Evolutionary conservation across 2,113 vertebrate genomes (phyloP).

Genomic region (Oreochromis spilurus): DNA sequence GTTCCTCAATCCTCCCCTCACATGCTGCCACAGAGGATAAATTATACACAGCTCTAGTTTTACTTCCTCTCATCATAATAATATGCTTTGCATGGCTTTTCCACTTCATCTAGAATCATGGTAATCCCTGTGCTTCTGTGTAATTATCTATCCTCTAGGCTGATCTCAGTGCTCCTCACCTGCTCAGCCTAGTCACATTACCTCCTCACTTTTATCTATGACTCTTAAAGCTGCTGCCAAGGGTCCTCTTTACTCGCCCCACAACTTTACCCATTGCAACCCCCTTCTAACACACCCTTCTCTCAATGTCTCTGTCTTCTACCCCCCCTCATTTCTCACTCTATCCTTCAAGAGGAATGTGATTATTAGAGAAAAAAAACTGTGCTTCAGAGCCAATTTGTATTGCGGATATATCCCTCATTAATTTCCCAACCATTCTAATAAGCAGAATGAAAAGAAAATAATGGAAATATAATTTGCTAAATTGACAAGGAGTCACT

Average conservation of each 20-base stretch:
- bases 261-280: conserved; percentile 33
- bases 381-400: conserved; percentile 25
- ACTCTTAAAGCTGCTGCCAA: conserved; percentile 63
- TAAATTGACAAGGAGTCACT: conserved; percentile 51
- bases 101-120: conserved; percentile 66
- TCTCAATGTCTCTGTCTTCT: neutral
- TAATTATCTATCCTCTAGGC: conserved; percentile 68
- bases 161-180: conserved; percentile 63
- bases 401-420: conserved; percentile 46
- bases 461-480: conserved; percentile 63
- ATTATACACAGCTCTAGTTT: conserved; percentile 54
- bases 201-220: conserved; percentile 63
- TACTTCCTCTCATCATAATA: conserved; percentile 60
- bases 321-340: neutral
- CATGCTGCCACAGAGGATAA: conserved; percentile 47
- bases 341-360: conserved; percentile 29
- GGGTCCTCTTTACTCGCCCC: conserved; percentile 54
- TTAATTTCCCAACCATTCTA: conserved; percentile 62
- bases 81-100: conserved; percentile 66
- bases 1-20: conserved; percentile 36
- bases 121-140: conserved; percentile 67
- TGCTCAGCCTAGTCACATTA: conserved; percentile 64
- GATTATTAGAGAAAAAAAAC: conserved; percentile 26
- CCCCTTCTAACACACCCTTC: neutral
- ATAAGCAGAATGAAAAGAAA: conserved; percentile 63